A percentile compares a stretch with the other conserved stretches of the same genome.
Conservation (phyloP, 2,113 vertebrate species). For the Rhinolophus sinicus region DNA sequence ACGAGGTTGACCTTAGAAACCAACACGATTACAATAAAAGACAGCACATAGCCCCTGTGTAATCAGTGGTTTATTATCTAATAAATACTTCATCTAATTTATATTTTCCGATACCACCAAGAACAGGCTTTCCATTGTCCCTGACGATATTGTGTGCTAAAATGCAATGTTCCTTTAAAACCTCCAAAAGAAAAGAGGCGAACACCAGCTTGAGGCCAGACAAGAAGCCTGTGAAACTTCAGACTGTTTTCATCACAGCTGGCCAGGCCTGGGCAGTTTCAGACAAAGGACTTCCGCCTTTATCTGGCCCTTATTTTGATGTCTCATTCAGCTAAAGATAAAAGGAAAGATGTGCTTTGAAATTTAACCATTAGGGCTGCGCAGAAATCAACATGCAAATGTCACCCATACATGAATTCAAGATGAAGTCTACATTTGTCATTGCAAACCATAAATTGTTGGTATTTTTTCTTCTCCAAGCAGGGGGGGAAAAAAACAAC, state of each 20-base stretch:
- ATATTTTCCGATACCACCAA: background rate
- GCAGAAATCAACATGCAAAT: slow-evolving; percentile 85
- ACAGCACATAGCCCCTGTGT: too few species aligned
- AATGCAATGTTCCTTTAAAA: slow-evolving; percentile 70
- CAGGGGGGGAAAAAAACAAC: background rate
- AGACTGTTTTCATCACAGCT: slow-evolving; percentile 89
- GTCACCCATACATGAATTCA: slow-evolving; percentile 82
- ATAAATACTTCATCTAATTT: slow-evolving; percentile 55
- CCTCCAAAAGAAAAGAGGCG: slow-evolving; percentile 78
- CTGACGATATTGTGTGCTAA: slow-evolving; percentile 70
- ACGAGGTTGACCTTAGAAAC: background rate
- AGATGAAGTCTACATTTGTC: slow-evolving; percentile 77
- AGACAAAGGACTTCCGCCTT: slow-evolving; percentile 90
- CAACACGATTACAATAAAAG: slow-evolving; percentile 35
- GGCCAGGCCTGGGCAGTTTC: slow-evolving; percentile 83
- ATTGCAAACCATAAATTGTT: background rate
- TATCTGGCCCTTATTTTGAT: slow-evolving; percentile 89
- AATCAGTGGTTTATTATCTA: slow-evolving; percentile 21
- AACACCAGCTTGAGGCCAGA: slow-evolving; percentile 81
- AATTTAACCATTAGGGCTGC: slow-evolving; percentile 83
- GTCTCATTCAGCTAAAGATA: slow-evolving; percentile 88
- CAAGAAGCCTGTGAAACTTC: slow-evolving; percentile 86
- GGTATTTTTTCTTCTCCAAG: background rate
- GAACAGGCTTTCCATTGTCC: slow-evolving; percentile 73
- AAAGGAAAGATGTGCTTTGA: slow-evolving; percentile 89